Percentiles rank a stretch among this genome's conserved stretches.
These are phyloP conservation scores for Ispidina picta DNA, from an alignment of 2,797 vertebrate species.

Conservation along the genomic window DNA sequence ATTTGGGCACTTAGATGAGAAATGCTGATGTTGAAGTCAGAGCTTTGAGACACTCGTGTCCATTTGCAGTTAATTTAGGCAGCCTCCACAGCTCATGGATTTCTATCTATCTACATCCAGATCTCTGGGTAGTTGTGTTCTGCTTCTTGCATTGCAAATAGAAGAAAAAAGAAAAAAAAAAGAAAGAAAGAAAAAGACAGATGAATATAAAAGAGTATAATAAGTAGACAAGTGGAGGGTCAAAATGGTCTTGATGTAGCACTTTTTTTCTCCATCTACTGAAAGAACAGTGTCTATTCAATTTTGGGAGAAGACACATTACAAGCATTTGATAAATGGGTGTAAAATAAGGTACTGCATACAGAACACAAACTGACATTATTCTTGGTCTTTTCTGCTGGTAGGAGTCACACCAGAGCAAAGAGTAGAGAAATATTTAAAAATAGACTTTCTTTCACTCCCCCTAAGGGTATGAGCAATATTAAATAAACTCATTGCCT, in stretches of 20 bases:
- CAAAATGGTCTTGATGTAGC: neutral
- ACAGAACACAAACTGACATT: neutral
- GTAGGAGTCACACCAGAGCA: neutral
- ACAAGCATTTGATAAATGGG: neutral
- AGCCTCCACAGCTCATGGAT: neutral
- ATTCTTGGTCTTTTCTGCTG: neutral
- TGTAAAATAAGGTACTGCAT: neutral
- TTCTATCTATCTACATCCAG: constrained; percentile 21
- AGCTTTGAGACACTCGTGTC: neutral
- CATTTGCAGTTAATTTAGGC: constrained; percentile 29
- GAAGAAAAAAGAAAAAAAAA: neutral
- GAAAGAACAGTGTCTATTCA: neutral
- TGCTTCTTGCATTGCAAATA: neutral
- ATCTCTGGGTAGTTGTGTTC: neutral
- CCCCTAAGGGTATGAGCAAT: neutral
- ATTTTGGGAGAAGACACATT: neutral
- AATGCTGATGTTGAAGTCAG: constrained; percentile 37
- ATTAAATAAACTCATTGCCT: neutral
- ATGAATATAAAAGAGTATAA: neutral
- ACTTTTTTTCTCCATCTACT: neutral
- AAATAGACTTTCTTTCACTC: neutral
- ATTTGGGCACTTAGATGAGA: constrained; percentile 52
- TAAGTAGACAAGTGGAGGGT: neutral
- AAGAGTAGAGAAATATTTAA: neutral
- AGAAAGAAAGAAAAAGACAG: neutral